phyloP scores from a whole-genome alignment of 2,113 vertebrate genomes.

The Lophotis ruficrista region DNA sequence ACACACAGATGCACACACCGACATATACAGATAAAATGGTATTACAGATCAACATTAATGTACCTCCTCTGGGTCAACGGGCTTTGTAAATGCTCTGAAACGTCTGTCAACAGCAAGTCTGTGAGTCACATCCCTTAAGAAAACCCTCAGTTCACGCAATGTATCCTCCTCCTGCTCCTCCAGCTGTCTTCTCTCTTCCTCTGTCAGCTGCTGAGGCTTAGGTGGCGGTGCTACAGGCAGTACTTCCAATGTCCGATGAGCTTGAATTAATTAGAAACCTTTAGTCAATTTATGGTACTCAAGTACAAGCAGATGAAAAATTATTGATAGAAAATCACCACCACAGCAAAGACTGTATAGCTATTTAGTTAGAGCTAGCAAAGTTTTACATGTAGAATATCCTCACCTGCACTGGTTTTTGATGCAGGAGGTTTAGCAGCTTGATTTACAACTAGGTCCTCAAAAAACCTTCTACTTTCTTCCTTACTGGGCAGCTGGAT shows the following conservation, averaged over 20 bases:
- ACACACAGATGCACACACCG: no score
- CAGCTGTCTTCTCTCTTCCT: conserved; percentile 80
- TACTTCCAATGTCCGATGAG: no score
- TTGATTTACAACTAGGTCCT: conserved; percentile 89
- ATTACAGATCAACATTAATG: no score
- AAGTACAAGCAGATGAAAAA: no score
- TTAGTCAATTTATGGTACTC: no score
- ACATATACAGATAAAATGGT: no score
- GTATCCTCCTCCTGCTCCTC: conserved; percentile 92
- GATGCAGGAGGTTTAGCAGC: conserved; percentile 84
- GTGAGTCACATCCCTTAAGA: conserved; percentile 91
- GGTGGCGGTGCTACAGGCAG: conserved; percentile 82
- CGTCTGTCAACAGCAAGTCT: conserved; percentile 90
- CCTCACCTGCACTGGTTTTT: conserved; percentile 85
- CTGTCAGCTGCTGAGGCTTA: conserved; percentile 80
- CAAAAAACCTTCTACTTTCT: conserved; percentile 89
- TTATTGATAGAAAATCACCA: no score
- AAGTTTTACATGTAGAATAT: neutral
- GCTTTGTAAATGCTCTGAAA: conserved; percentile 92
- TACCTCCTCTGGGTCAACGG: neutral
- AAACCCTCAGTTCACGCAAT: conserved; percentile 89
- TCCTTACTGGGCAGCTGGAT: conserved; percentile 78
- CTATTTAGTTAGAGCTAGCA: neutral
- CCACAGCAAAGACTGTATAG: neutral
- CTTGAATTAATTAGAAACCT: no score